Evolutionary conservation across 92 coral and sea anemone genomes (phyloP).

Genomic region (Virgularia gustaviana): DNA sequence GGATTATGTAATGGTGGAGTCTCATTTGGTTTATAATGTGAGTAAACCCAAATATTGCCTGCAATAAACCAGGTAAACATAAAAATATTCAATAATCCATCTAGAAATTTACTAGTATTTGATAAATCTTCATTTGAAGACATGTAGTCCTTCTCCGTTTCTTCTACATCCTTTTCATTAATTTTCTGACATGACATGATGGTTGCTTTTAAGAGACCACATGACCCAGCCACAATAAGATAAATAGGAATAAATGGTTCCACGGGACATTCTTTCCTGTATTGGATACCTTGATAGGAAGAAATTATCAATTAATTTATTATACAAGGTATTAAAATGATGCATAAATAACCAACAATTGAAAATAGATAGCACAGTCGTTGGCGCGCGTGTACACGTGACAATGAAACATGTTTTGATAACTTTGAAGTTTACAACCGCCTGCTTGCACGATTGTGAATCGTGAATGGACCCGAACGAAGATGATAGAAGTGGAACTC

Average conservation of each 20-base stretch:
- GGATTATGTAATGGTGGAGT: slow-evolving; percentile 76
- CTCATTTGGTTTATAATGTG: slow-evolving; percentile 87
- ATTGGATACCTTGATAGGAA: slow-evolving; percentile 84
- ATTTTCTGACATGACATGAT: slow-evolving; percentile 85
- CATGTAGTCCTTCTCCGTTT: slow-evolving; percentile 60
- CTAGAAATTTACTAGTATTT: slow-evolving; percentile 96
- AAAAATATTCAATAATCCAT: slow-evolving; percentile 89
- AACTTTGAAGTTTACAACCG: no score
- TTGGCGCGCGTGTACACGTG: neutral
- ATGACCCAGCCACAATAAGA: slow-evolving; percentile 95
- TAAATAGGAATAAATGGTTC: slow-evolving; percentile 97
- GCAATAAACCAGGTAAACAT: slow-evolving; percentile 99
- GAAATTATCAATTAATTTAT: neutral
- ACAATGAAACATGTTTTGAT: no score
- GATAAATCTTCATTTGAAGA: slow-evolving; percentile 89
- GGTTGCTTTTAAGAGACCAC: slow-evolving; percentile 93
- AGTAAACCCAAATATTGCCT: slow-evolving; percentile 98
- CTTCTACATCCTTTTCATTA: slow-evolving; percentile 34
- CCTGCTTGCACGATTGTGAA: no score
- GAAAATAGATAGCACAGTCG: neutral
- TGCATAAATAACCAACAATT: neutral
- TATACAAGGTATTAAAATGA: neutral
- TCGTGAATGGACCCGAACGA: no score
- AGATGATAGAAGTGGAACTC: no score
- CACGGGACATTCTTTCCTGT: slow-evolving; percentile 93